These are phyloP conservation scores for Hyphantria cunea DNA, from an alignment of 1,140 invertebrate genomes.

Conservation along the genomic window DNA sequence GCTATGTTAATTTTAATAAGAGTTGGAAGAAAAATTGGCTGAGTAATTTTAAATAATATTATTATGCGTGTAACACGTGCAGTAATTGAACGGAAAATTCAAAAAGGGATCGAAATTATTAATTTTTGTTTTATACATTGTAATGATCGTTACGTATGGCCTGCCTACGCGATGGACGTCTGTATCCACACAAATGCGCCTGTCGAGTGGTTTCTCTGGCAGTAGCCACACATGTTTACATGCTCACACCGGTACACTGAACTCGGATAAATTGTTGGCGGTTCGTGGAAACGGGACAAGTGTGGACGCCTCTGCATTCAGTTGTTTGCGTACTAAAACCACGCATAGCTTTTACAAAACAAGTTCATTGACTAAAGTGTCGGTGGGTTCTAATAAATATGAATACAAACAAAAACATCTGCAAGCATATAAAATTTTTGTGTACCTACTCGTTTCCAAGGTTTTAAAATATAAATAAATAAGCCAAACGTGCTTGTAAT, in stretches of 20 bases:
- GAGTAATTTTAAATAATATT: too few relatives aligned
- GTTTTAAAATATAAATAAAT: constrained; percentile 20
- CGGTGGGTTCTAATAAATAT: constrained; percentile 33
- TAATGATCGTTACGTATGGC: too few relatives aligned
- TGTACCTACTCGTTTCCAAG: background rate
- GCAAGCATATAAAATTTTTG: constrained; percentile 1
- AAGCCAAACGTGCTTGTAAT: constrained; percentile 1
- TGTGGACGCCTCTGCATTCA: constrained; percentile 17
- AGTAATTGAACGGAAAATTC: too few relatives aligned
- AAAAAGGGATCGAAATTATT: too few relatives aligned
- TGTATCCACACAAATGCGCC: constrained; percentile 20
- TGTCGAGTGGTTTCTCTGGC: constrained; percentile 40
- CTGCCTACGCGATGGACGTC: constrained; percentile 11
- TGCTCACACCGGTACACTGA: constrained; percentile 55
- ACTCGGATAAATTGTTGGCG: constrained; percentile 62
- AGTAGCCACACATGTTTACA: constrained; percentile 50
- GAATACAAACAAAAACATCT: constrained; percentile 18
- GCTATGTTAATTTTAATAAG: too few relatives aligned
- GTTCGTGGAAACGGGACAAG: constrained; percentile 58
- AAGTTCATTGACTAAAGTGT: constrained; percentile 43
- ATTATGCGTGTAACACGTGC: too few relatives aligned
- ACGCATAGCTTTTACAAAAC: constrained; percentile 33
- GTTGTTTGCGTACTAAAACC: constrained; percentile 36
- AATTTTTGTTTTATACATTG: too few relatives aligned
- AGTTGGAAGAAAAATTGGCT: too few relatives aligned